These are phyloP conservation scores for Lasaia peninsularis DNA, from an alignment of 1,140 invertebrate species.

Conservation along the genomic window DNA sequence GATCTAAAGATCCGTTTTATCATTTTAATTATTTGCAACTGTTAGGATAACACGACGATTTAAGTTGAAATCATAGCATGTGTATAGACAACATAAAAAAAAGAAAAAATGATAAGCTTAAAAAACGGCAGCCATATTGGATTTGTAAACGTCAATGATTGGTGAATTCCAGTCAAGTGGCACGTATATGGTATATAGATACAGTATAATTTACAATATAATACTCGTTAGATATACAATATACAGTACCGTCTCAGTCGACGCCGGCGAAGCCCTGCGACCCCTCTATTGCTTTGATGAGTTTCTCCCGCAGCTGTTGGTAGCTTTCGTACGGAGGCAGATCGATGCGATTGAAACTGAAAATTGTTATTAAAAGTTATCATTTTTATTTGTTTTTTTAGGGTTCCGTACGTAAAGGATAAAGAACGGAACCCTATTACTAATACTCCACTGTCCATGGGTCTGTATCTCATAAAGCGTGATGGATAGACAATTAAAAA, in stretches of 20 bases:
- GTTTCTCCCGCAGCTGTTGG: constrained; percentile 94
- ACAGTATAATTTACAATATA: constrained; percentile 8
- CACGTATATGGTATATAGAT: neutral
- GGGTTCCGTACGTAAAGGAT: no score
- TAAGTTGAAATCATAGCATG: no score
- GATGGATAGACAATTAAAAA: no score
- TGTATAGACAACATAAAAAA: no score
- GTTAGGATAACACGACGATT: no score
- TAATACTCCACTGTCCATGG: no score
- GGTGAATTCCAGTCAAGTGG: neutral
- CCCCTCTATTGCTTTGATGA: constrained; percentile 98
- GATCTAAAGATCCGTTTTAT: no score
- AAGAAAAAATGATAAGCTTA: neutral
- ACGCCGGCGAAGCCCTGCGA: constrained; percentile 98
- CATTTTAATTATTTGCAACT: no score
- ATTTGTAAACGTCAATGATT: neutral
- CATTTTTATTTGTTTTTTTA: no score
- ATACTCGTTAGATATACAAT: constrained; percentile 10
- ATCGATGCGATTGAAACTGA: constrained; percentile 97
- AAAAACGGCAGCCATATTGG: neutral
- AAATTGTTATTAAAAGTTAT: constrained; percentile 7
- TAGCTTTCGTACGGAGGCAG: constrained; percentile 98
- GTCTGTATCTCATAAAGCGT: no score
- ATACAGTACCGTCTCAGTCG: constrained; percentile 82
- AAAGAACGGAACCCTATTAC: no score